A percentile compares a stretch with the other conserved stretches of the same genome.
These are phyloP conservation scores for Ganaspis sp. DNA, from an alignment of 1,140 invertebrate genomes.

Conservation along the genomic window DNA sequence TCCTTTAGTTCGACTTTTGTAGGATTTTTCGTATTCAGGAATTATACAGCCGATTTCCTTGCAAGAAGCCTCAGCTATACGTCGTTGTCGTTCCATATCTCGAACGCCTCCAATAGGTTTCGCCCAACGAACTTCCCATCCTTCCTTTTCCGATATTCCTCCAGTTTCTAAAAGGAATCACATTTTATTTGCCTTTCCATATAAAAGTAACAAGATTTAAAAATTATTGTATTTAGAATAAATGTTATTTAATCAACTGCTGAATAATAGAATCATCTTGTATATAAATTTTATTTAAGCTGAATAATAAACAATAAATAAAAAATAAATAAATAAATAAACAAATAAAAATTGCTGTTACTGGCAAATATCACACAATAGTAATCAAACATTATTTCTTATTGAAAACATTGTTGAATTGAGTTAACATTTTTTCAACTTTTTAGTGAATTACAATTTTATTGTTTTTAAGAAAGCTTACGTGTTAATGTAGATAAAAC, in stretches of 20 bases:
- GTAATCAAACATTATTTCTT: no score
- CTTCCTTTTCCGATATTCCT: conserved; percentile 58
- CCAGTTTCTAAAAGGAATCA: conserved; percentile 58
- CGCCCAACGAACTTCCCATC: conserved; percentile 73
- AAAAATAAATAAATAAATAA: conserved; percentile 11
- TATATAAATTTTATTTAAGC: no score
- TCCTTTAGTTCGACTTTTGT: conserved; percentile 39
- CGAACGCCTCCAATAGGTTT: conserved; percentile 70
- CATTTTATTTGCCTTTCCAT: no score
- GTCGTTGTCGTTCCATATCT: conserved; percentile 63
- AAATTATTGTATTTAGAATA: no score
- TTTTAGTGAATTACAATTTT: no score
- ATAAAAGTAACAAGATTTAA: no score
- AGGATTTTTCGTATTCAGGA: background rate
- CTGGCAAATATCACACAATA: no score
- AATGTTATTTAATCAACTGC: no score
- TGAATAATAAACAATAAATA: no score
- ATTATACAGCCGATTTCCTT: conserved; percentile 40
- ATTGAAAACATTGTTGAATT: no score
- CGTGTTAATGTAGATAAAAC: conserved; percentile 66
- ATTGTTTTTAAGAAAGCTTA: conserved; percentile 49
- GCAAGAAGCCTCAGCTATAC: conserved; percentile 58
- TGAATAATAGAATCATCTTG: no score
- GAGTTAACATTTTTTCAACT: no score
- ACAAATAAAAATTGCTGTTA: conserved; percentile 29